Conservation (phyloP, 35 echinoderm and acorn worm genomes). For the Acanthaster planci region DNA sequence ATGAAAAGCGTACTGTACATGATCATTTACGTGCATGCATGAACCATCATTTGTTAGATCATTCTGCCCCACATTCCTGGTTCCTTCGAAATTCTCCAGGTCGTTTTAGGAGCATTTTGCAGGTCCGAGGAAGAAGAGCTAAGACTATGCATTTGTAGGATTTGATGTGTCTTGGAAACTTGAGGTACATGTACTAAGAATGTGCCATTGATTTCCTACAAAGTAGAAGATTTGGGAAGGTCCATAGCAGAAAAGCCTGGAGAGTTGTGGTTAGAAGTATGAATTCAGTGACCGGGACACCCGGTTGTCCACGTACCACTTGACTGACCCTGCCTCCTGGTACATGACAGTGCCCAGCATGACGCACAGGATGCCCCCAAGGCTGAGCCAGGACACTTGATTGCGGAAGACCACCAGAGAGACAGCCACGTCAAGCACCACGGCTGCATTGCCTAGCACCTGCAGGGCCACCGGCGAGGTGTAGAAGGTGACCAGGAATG, state of each 20-base stretch:
- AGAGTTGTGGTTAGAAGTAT: neutral
- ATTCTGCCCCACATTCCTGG: too few relatives aligned
- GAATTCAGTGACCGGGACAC: neutral
- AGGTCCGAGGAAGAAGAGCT: too few relatives aligned
- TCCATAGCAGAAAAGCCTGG: neutral
- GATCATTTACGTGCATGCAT: too few relatives aligned
- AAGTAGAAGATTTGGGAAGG: neutral
- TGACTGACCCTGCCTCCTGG: conserved; percentile 40
- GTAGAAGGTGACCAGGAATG: conserved; percentile 93
- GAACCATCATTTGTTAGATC: too few relatives aligned
- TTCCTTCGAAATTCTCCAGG: too few relatives aligned
- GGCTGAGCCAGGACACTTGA: conserved; percentile 69
- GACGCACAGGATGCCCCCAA: conserved; percentile 62
- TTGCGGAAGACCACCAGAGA: conserved; percentile 90
- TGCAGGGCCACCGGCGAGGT: conserved; percentile 88
- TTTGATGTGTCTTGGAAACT: too few relatives aligned
- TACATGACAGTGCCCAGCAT: conserved; percentile 81
- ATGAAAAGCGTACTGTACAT: too few relatives aligned
- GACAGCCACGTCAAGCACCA: conserved; percentile 68
- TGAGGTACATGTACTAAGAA: too few relatives aligned
- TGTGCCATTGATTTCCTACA: neutral
- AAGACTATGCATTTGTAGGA: too few relatives aligned
- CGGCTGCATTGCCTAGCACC: conserved; percentile 85
- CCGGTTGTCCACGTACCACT: neutral
- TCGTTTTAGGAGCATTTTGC: too few relatives aligned